These are phyloP conservation scores for Cynoglossus semilaevis DNA, from an alignment of 2,113 vertebrate genomes.

Conservation along the genomic window DNA sequence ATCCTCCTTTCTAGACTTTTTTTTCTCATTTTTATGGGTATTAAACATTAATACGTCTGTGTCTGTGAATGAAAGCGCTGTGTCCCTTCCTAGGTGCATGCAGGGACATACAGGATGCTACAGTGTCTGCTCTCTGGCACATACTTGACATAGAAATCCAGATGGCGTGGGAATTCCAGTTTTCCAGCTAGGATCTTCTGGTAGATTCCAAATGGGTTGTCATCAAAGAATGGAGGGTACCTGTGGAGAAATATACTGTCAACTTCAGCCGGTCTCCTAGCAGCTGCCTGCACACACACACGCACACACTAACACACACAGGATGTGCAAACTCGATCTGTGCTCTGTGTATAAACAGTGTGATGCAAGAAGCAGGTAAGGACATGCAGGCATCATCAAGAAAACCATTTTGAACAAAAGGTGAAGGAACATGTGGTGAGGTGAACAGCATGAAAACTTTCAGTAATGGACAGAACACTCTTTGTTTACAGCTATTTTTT, in stretches of 20 bases:
- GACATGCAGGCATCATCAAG: background rate
- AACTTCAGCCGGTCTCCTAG: background rate
- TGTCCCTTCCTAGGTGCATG: background rate
- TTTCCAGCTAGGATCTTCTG: slow-evolving; percentile 96
- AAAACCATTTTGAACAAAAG: background rate
- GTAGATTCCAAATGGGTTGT: slow-evolving; percentile 97
- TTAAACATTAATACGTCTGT: background rate
- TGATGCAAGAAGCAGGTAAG: slow-evolving; percentile 30
- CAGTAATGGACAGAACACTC: slow-evolving; percentile 7
- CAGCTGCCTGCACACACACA: background rate
- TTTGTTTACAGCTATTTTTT: slow-evolving; percentile 21
- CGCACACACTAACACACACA: background rate
- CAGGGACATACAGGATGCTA: background rate
- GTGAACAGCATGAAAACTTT: slow-evolving; percentile 1
- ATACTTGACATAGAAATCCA: slow-evolving; percentile 97
- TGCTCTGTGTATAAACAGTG: background rate
- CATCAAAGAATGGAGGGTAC: slow-evolving; percentile 95
- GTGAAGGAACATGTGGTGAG: background rate
- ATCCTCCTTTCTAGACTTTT: too few relatives aligned
- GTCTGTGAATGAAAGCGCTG: background rate
- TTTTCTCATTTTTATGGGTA: too few relatives aligned
- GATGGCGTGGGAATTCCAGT: slow-evolving; percentile 92
- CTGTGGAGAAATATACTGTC: slow-evolving; percentile 60
- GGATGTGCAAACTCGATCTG: background rate
- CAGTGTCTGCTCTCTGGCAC: background rate